Base-by-base conservation (phyloP, 2,888 invertebrate species). In the Ennomos quercinarius region DNA sequence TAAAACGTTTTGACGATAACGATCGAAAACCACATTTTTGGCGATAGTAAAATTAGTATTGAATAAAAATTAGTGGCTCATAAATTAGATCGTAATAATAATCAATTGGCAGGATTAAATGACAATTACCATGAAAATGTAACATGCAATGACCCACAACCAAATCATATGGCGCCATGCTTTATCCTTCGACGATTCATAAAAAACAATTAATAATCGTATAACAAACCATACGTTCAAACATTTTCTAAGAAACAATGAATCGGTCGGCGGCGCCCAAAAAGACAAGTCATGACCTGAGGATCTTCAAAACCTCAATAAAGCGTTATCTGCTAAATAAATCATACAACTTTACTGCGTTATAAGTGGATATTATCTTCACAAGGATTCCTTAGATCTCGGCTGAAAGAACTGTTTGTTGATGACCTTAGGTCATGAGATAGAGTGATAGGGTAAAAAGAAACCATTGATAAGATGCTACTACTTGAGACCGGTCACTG, bases 351-450 rank as follows among this genome's bases (percentile, higher is more conserved):
- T 84, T 89, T 83, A 90, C 77, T 77, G 78, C 78, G 78, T 78
- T 87, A 86, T 87, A 89, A 91, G 87, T 84, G 83, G 80, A 65
- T 72, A 79, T 79, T 88, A 89, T 89, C 89, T 80, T 72, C 59
- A 87, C 83, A 86, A 86, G 73, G 86, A 83, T 78, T 82, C 81
- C 70, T 77, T 77, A 70, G 73, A 71, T 74, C 66, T 66, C 43
- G 67, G 77, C 75, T 74, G 73, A 80, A 83, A 77, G 81, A 67
- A 69, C 59, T 63, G 77, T 70, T 83, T 83, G 73, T 80, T 67
- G 52, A 48, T 70, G 81, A 87, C 85, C 86, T 71, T 51, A 10
- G 82, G 86, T 84, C 79, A 68, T 41, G 57, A 76, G 86, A 88
- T 54, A 59, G 54, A 1, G 37, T 37, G 59, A 59, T 85, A 87